phyloP scores from a whole-genome alignment of 1,140 invertebrate species.

The Lerema accius region DNA sequence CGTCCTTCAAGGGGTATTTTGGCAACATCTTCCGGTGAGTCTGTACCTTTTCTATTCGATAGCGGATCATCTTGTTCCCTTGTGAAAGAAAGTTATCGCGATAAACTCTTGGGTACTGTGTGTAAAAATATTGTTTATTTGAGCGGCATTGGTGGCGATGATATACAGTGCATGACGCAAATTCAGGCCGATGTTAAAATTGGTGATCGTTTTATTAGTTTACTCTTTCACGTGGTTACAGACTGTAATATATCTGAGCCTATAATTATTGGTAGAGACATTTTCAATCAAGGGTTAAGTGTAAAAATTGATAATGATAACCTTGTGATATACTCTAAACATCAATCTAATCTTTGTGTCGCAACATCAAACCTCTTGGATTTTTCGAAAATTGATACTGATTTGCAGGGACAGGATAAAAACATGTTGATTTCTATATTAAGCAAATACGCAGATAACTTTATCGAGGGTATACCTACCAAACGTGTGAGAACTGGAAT shows the following conservation, averaged over 20 bases:
- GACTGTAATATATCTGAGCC: slow-evolving; percentile 34
- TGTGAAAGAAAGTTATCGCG: slow-evolving; percentile 25
- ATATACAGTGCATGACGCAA: slow-evolving; percentile 19
- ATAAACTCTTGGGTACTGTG: slow-evolving; percentile 25
- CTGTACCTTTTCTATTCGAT: slow-evolving; percentile 37
- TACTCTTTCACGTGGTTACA: slow-evolving; percentile 33
- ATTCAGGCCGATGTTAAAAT: slow-evolving; percentile 1
- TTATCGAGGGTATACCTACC: slow-evolving; percentile 7
- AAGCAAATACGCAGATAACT: neutral
- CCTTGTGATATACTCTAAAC: slow-evolving; percentile 30
- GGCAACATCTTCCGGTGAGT: slow-evolving; percentile 40
- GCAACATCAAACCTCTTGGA: slow-evolving; percentile 9
- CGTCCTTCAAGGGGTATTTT: slow-evolving; percentile 33
- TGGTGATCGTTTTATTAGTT: slow-evolving; percentile 7
- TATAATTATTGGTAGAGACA: slow-evolving; percentile 43
- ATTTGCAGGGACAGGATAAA: slow-evolving; percentile 36
- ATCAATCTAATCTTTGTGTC: slow-evolving; percentile 29
- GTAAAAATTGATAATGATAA: slow-evolving; percentile 36
- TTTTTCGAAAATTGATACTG: slow-evolving; percentile 38
- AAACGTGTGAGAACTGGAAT: neutral
- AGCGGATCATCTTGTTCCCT: slow-evolving; percentile 34
- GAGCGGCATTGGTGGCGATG: slow-evolving; percentile 13
- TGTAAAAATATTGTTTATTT: slow-evolving; percentile 18
- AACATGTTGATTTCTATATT: slow-evolving; percentile 32
- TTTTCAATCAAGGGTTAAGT: slow-evolving; percentile 33